A percentile compares a stretch with the other conserved stretches of the same genome.
These are phyloP conservation scores for Eidolon dupreanum DNA, from an alignment of 2,797 vertebrate species.

Conservation along the genomic window DNA sequence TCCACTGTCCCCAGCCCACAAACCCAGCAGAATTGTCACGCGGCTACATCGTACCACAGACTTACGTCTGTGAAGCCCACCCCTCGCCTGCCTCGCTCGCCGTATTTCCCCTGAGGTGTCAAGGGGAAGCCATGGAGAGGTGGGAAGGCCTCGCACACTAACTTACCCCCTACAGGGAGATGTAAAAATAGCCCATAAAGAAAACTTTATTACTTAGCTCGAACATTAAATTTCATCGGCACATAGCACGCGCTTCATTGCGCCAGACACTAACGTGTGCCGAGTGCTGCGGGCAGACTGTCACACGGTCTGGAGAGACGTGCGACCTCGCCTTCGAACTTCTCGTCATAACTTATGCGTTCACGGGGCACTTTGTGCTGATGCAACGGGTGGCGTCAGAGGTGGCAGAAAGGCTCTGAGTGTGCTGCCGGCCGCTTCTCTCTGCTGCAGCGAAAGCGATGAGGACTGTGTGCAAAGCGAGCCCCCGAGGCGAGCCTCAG, in stretches of 20 bases:
- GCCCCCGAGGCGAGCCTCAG: not conserved
- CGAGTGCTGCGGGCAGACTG: too few relatives aligned
- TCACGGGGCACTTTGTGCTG: not conserved
- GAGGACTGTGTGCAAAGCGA: not conserved
- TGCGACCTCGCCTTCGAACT: not conserved
- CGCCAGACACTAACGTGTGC: not conserved
- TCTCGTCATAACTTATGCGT: not conserved
- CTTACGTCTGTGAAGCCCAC: not conserved
- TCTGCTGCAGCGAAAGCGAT: not conserved
- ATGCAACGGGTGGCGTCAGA: too few relatives aligned
- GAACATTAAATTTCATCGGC: conserved; percentile 50
- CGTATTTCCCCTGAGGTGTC: not conserved
- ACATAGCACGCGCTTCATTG: conserved; percentile 50
- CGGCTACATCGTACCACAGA: not conserved
- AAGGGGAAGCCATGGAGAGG: not conserved
- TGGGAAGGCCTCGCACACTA: not conserved
- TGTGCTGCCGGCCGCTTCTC: not conserved
- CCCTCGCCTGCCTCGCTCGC: not conserved
- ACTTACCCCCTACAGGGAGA: conserved; percentile 48
- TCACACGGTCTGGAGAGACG: not conserved
- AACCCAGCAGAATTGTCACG: not conserved
- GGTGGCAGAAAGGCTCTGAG: too few relatives aligned
- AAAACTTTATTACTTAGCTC: conserved; percentile 45
- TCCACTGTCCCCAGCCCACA: not conserved
- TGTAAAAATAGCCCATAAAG: conserved; percentile 33